Base-by-base conservation (phyloP, 2,888 invertebrate genomes). In the Tenthredo mesomela region DNA sequence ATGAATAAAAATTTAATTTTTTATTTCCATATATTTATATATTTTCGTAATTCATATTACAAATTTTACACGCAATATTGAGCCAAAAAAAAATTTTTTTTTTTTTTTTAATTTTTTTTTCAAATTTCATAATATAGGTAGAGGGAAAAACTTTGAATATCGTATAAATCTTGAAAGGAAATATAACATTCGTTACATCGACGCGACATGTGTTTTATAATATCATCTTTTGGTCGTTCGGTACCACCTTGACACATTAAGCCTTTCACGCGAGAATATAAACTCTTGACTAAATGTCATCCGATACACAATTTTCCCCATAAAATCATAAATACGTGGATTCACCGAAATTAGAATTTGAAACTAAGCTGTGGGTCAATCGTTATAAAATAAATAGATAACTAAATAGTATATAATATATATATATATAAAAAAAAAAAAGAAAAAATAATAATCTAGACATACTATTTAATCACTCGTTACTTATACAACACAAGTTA, bases 231-330 rank as follows among this genome's bases (percentile, higher is more conserved):
- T 50, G 77, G 77, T 33, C 77, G 33, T 77, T 47, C 18, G 54
- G 54, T 54, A 54, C 75, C 77, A 50, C 77, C 77, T 77, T 77
- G 77, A 77, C 77, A 77, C 33, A 77, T 43, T 54, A 29, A 77
- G 77, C 77, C 77, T 77, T 77, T 77, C 77, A 77, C 77, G 54
- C 77, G 29, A 54, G 50, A 29, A 50, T 50, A n/a, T 50, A n/a
- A n/a, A n/a, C 6, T 54, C 54, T 50, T 50, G 7, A 54, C n/a
- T 54, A 54, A 54, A 54, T 54, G 54, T 18, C 54, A 54, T 54
- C 18, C n/a, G 7, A 18, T 50, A n/a, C n/a, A n/a, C n/a, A n/a
- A 54, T 54, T 54, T 54, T 54, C n/a, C n/a, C 54, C 54, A 54
- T 54, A 54, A n/a, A 54, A 54, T 3, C 2, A 18, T 18, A 54